Evolutionary conservation across 30 jellyfish, hydroid and myxozoan genomes (phyloP), one percentile per base, ranked within the genome.

Genomic region (Cassiopea andromeda): DNA sequence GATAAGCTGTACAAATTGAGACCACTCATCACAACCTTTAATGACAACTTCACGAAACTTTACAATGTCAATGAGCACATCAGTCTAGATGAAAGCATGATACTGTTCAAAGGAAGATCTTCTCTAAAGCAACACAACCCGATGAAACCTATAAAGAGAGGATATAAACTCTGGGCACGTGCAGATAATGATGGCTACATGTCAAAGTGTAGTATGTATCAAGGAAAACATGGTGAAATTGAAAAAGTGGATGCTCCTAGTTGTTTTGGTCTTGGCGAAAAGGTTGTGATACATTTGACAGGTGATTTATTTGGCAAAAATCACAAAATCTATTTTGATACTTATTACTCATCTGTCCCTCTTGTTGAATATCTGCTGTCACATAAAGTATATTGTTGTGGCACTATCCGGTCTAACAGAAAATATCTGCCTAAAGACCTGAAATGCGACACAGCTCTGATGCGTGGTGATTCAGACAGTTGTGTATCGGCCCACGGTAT

Each of bases 51-150:
- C 66, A 61, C 77, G 82, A 89, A 84, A 48, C 83, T 94, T 44
- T 94, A 85, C 64, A 90, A 78, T 85, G 96, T 84, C 48, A 44
- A 96, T 6, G 46, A 64, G 58, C 38, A 48, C 8, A 10, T 90
- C 12, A 83, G 98, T 72, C 75, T 94, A 44, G 98, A 93, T 77
- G 97, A 94, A 72, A 84, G 97, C 87, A 93, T 93, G 98, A 90
- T 90, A 0, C 85, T 77, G 54, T 89, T 94, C 93, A 88, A 93
- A 60, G 98, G 97, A 16, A 16, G 98, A 7, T 60, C 91, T 59
- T 84, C 98, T 44, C 50, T 94, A 18, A 94, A 94, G 76, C 97
- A 89, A 68, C 89, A 93, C 83, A 88, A 93, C 83, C 98, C 95
- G 1, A 90, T 73, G 92, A 90, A 94, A 70, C 98, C 97, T 17